Conservation (phyloP, 2,888 invertebrate species). For the Scotopteryx bipunctaria region DNA sequence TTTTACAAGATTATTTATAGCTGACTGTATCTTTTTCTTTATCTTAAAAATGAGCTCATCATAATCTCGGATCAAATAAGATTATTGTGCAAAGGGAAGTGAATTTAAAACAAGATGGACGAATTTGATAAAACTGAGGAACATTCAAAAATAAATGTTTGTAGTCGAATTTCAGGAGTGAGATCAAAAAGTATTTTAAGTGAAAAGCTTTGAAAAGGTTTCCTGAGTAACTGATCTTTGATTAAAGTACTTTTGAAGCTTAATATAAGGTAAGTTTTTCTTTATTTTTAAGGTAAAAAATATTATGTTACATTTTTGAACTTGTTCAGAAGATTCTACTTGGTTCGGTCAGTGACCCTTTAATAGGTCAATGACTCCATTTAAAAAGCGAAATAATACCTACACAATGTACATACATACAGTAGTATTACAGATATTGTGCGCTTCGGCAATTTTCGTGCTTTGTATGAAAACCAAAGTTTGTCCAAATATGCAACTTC, state of each 20-base stretch:
- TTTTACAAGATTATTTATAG: too few species aligned
- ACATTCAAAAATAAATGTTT: conserved; percentile 13
- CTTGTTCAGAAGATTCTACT: too few species aligned
- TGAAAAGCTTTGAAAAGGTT: neutral
- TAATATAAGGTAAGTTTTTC: neutral
- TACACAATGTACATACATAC: too few species aligned
- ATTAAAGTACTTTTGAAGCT: neutral
- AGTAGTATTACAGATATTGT: too few species aligned
- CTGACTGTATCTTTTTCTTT: conserved; percentile 6
- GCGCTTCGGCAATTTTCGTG: too few species aligned
- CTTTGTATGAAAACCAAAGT: too few species aligned
- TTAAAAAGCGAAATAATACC: too few species aligned
- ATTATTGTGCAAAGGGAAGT: conserved; percentile 22
- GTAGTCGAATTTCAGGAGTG: neutral
- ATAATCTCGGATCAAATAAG: conserved; percentile 19
- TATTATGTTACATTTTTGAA: neutral
- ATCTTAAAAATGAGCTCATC: conserved; percentile 21
- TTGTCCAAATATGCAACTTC: too few species aligned
- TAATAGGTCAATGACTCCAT: too few species aligned
- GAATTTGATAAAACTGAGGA: conserved; percentile 16
- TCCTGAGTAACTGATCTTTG: conserved; percentile 7
- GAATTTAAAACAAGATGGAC: conserved; percentile 22
- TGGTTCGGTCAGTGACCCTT: too few species aligned
- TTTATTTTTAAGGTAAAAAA: neutral
- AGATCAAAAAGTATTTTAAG: conserved; percentile 5